phyloP scores from a whole-genome alignment of 2,113 vertebrate genomes.

The human region DNA sequence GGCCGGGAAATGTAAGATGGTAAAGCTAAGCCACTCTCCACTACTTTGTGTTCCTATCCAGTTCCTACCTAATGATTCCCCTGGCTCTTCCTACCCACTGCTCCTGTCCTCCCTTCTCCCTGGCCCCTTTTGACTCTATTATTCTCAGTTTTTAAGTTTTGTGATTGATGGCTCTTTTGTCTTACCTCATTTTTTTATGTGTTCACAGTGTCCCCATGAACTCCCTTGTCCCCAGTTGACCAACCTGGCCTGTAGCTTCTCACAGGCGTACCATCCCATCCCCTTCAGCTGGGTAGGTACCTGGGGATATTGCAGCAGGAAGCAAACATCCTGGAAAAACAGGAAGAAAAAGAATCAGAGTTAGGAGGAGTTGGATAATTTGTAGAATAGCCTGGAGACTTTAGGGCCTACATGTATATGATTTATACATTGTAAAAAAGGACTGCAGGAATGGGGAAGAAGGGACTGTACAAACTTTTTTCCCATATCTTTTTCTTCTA shows the following conservation, averaged over 20 bases:
- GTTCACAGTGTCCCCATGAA: constrained; percentile 87
- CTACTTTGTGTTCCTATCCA: not conserved
- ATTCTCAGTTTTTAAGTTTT: not conserved
- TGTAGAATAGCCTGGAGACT: not conserved
- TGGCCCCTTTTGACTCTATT: not conserved
- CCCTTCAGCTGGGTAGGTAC: constrained; percentile 85
- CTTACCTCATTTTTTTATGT: not conserved
- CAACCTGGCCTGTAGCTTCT: constrained; percentile 89
- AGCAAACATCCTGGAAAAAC: not conserved
- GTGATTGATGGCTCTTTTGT: not conserved
- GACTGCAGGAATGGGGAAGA: not conserved
- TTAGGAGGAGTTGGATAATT: not conserved
- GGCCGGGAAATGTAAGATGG: not conserved
- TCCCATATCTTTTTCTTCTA: not conserved
- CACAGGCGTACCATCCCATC: constrained; percentile 87
- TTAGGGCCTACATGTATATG: not conserved
- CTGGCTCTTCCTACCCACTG: not conserved
- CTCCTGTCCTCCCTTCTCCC: not conserved
- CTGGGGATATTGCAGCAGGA: not conserved
- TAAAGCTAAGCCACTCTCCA: not conserved
- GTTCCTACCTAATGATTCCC: not conserved
- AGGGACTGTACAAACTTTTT: not conserved
- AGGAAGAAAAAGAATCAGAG: not conserved
- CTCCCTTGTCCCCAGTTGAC: constrained; percentile 88
- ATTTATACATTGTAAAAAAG: not conserved